A percentile compares a stretch with the other conserved stretches of the same genome.
Evolutionary conservation across 1,140 invertebrate genomes (phyloP).

Genomic region (Papilio machaon): DNA sequence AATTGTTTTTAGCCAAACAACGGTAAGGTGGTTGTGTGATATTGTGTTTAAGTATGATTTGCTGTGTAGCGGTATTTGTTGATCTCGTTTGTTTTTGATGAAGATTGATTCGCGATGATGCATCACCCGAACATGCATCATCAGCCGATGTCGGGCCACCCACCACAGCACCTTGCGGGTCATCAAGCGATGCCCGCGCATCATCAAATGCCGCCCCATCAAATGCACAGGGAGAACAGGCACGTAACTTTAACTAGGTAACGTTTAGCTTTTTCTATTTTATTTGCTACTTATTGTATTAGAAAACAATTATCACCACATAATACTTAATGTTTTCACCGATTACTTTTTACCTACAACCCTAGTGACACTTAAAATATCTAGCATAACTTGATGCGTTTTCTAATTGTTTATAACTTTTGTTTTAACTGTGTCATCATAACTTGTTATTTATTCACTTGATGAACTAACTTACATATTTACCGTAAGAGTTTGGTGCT

Average conservation of each 20-base stretch:
- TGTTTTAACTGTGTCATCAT: neutral
- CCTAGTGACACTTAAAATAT: neutral
- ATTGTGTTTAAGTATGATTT: conserved; percentile 43
- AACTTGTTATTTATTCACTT: neutral
- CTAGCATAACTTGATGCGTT: neutral
- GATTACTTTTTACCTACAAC: neutral
- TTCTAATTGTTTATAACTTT: conserved; percentile 2
- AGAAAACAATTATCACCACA: conserved; percentile 28
- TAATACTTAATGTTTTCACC: conserved; percentile 4
- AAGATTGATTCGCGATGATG: conserved; percentile 73
- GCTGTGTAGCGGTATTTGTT: conserved; percentile 56
- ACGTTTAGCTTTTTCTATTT: conserved; percentile 69
- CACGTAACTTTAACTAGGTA: conserved; percentile 80
- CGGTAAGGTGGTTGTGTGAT: conserved; percentile 57
- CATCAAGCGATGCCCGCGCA: conserved; percentile 75
- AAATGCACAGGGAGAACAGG: conserved; percentile 79
- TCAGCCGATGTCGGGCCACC: conserved; percentile 78
- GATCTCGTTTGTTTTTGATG: conserved; percentile 62
- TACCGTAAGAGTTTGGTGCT: neutral
- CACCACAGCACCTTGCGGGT: conserved; percentile 71
- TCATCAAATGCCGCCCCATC: conserved; percentile 77
- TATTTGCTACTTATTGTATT: conserved; percentile 51
- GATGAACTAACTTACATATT: neutral
- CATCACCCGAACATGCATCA: conserved; percentile 81
- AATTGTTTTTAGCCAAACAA: conserved; percentile 60